Percentiles rank a stretch among this genome's conserved stretches.
Evolutionary conservation across 2,797 vertebrate genomes (phyloP).

Genomic region (Trichosurus vulpecula): DNA sequence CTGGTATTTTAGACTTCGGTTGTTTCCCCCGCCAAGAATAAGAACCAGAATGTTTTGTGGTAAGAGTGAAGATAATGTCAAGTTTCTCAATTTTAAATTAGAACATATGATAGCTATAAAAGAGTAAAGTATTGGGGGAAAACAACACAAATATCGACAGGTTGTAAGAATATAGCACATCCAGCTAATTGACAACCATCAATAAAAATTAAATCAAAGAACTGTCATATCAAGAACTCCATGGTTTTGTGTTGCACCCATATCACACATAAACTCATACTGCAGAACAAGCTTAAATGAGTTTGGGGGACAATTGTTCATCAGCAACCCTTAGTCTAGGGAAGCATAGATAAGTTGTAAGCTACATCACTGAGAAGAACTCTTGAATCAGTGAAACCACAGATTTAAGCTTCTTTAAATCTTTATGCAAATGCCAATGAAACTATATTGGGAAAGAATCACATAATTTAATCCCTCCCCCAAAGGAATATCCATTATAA

Average conservation of each 20-base stretch:
- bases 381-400: background rate
- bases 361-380: background rate
- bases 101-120: background rate
- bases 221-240: background rate
- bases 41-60: background rate
- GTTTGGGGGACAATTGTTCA: background rate
- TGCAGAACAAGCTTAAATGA: background rate
- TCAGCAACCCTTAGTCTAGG: background rate
- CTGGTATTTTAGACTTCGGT: background rate
- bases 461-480: background rate
- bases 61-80: background rate
- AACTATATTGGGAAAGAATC: background rate
- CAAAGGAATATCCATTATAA: background rate
- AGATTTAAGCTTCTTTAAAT: background rate
- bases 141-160: background rate
- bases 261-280: background rate
- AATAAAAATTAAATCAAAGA: background rate
- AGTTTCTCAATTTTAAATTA: background rate
- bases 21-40: background rate
- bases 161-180: background rate
- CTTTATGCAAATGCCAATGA: background rate
- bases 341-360: background rate
- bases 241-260: background rate
- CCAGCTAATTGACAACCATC: background rate
- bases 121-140: background rate